phyloP scores from a whole-genome alignment of 2,797 vertebrate genomes.

The Sebastes trivittatus region DNA sequence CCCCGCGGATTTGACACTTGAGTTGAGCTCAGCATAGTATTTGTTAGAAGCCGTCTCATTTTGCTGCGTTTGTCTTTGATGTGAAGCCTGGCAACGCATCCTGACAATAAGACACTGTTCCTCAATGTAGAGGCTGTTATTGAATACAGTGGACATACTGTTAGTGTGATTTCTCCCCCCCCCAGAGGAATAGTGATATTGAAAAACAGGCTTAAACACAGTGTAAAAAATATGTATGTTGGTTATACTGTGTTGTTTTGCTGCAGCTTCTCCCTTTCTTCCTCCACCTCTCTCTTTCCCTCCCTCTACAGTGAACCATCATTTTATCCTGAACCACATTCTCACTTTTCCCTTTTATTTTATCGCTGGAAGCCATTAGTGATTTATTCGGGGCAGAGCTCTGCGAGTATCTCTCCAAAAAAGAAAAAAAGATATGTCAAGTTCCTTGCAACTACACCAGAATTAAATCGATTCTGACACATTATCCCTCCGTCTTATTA shows the following conservation, averaged over 20 bases:
- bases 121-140: background rate
- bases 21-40: slow-evolving; percentile 54
- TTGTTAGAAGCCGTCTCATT: slow-evolving; percentile 57
- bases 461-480: slow-evolving; percentile 44
- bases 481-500: slow-evolving; percentile 53
- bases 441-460: slow-evolving; percentile 14
- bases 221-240: slow-evolving; percentile 7
- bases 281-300: background rate
- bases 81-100: slow-evolving; percentile 10
- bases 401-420: slow-evolving; percentile 25
- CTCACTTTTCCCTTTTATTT: slow-evolving; percentile 35
- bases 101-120: slow-evolving; percentile 19
- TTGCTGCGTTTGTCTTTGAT: slow-evolving; percentile 55
- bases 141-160: background rate
- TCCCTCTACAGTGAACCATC: slow-evolving; percentile 17
- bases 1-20: slow-evolving; percentile 41
- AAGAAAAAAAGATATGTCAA: slow-evolving; percentile 24
- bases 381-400: slow-evolving; percentile 53
- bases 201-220: slow-evolving; percentile 4
- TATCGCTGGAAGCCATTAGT: slow-evolving; percentile 41
- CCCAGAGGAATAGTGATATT: background rate
- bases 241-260: slow-evolving; percentile 26
- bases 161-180: background rate
- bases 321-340: slow-evolving; percentile 31
- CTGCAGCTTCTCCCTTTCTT: slow-evolving; percentile 7